Conservation (phyloP, 2,888 invertebrate species). For the Nymphalis polychloros region DNA sequence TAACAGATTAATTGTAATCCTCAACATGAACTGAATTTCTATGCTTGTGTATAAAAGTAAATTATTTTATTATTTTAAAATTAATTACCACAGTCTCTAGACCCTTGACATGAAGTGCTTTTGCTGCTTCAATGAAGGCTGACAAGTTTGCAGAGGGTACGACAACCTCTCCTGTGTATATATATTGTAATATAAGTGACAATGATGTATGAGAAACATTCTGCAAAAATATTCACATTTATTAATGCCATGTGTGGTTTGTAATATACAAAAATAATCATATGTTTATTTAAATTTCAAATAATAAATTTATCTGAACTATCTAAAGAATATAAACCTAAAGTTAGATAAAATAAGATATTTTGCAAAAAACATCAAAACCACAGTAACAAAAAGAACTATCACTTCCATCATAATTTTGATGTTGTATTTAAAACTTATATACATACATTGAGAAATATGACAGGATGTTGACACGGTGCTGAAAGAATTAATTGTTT, state of each 20-base stretch:
- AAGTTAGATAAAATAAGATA: neutral
- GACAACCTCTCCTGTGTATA: slow-evolving; percentile 69
- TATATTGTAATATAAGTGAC: slow-evolving; percentile 63
- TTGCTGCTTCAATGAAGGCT: slow-evolving; percentile 62
- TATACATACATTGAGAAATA: slow-evolving; percentile 70
- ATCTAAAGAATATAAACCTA: neutral
- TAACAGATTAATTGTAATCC: neutral
- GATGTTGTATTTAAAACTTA: neutral
- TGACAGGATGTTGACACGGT: slow-evolving; percentile 72
- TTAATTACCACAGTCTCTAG: slow-evolving; percentile 62
- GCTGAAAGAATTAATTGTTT: slow-evolving; percentile 72
- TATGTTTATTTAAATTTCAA: neutral
- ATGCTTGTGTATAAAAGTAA: neutral
- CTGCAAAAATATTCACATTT: slow-evolving; percentile 46
- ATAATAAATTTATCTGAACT: slow-evolving; percentile 13
- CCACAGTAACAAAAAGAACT: too few species aligned
- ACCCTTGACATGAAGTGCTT: slow-evolving; percentile 67
- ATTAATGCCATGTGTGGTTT: neutral
- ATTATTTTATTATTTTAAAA: neutral
- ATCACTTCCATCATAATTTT: too few species aligned
- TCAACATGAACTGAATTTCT: neutral
- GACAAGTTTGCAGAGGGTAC: slow-evolving; percentile 58
- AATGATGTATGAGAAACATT: slow-evolving; percentile 66
- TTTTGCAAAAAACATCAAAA: too few species aligned
- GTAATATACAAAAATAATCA: neutral